Conservation (phyloP, 1,140 invertebrate genomes). For the Trachymyrmex septentrionalis region DNA sequence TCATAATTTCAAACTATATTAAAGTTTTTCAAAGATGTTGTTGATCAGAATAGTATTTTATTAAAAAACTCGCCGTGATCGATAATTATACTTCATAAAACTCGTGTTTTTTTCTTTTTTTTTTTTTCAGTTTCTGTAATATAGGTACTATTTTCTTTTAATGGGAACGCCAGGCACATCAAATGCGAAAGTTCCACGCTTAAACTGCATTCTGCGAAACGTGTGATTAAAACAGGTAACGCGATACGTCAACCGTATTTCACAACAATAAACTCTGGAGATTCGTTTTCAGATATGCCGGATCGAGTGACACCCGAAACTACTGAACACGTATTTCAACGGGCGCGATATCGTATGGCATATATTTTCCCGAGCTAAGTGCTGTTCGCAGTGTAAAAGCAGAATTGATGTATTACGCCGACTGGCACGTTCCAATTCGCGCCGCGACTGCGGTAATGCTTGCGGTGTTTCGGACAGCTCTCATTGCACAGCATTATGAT, state of each 20-base stretch:
- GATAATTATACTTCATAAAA: not conserved
- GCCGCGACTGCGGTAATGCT: conserved; percentile 26
- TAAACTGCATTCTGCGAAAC: conserved; percentile 1
- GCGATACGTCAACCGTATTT: conserved; percentile 37
- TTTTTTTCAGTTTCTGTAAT: not conserved
- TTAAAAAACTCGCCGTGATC: not conserved
- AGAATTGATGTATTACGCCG: conserved; percentile 58
- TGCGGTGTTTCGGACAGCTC: conserved; percentile 56
- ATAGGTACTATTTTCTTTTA: not conserved
- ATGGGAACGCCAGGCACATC: not conserved
- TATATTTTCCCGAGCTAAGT: conserved; percentile 49
- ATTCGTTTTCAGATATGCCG: conserved; percentile 54
- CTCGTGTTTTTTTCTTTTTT: not conserved
- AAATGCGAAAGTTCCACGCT: not conserved
- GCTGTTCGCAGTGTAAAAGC: conserved; percentile 58
- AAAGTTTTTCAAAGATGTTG: not conserved
- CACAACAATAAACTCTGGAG: conserved; percentile 56
- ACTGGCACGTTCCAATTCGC: conserved; percentile 33
- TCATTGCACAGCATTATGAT: conserved; percentile 53
- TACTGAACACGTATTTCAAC: conserved; percentile 49
- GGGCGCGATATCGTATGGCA: conserved; percentile 32
- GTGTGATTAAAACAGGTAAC: conserved; percentile 57
- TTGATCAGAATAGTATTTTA: not conserved
- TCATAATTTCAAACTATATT: conserved; percentile 3
- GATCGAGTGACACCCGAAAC: conserved; percentile 50